A percentile compares a stretch with the other conserved stretches of the same genome.
Conservation (phyloP, 1,140 invertebrate genomes). For the Ceratina australensis region DNA sequence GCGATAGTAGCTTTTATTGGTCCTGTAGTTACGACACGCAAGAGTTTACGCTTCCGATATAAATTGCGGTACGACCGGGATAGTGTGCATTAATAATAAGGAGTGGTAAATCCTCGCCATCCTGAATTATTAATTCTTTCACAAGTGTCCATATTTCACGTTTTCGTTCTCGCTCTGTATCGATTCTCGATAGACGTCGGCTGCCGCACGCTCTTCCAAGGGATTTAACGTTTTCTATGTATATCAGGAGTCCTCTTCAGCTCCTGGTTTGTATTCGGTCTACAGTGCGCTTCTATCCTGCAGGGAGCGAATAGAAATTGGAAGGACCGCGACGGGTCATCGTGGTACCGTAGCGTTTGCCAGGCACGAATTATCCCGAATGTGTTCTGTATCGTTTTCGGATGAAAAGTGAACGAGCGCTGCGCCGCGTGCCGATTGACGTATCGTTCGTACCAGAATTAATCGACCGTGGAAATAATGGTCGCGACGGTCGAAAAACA, state of each 20-base stretch:
- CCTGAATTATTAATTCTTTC: not conserved
- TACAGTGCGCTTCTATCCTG: not conserved
- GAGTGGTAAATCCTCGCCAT: not conserved
- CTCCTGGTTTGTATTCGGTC: conserved; percentile 34
- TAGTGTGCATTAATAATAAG: not conserved
- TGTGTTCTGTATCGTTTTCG: conserved; percentile 7
- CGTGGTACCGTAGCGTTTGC: too few species aligned
- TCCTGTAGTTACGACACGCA: too few species aligned
- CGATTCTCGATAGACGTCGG: conserved; percentile 30
- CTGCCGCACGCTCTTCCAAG: conserved; percentile 6
- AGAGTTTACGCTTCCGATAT: too few species aligned
- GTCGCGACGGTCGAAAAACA: not conserved
- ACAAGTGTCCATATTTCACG: not conserved
- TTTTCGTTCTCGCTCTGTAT: conserved; percentile 15
- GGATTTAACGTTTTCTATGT: conserved; percentile 27
- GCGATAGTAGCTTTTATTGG: too few species aligned
- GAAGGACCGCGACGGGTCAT: not conserved
- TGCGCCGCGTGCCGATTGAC: conserved; percentile 9
- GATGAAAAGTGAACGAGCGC: conserved; percentile 8
- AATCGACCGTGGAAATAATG: conserved; percentile 36
- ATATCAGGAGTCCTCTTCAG: not conserved
- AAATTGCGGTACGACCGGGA: too few species aligned
- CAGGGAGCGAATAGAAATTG: conserved; percentile 15
- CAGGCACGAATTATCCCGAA: too few species aligned
- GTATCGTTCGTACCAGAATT: conserved; percentile 26